Evolutionary conservation across 2,113 vertebrate genomes (phyloP), one percentile per base, ranked within the genome.

Genomic region (Erythrolamprus reginae): DNA sequence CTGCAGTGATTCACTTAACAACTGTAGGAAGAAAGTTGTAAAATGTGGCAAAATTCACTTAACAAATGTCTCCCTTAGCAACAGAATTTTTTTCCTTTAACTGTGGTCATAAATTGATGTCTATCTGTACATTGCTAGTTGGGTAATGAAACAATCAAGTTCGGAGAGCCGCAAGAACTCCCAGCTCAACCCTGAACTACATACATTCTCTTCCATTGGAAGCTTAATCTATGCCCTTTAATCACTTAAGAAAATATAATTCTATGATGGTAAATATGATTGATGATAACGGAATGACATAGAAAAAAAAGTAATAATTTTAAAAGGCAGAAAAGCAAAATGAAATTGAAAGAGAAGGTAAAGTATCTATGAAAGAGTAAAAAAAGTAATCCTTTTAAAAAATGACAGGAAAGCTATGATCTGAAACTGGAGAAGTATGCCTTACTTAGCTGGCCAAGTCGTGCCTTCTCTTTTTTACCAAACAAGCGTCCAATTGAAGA

Each of bases 401-500:
- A 93, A 87, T 83, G 85, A 61, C 15, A 83, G 48, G 88, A 89
- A 92, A 86, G 50, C 88, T 93, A 88, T 58, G 70, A 96, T 90
- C 92, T 94, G 95, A 94, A 55, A 91, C 97, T 92, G 96, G 95
- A 96, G 84, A 95, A 98, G 97, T 96, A 96, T 38, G 98, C 97
- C 97, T 99, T 98, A 97, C 98, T 98, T 95, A 99, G 96, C 55
- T 99, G 98, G 65, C 96, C 98, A 91, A 99, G 95, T 53, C 99
- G 97, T 90, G 98, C 99, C 93, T 99, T 99, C 96, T 99, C 99
- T 95, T 99, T 99, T 98, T 99, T 99, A 95, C 99, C 99, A 1
- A 99, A 99, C 94, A 99, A 97, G 28, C 99, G 98, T 21, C 99
- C 99, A 93, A 99, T 99, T 91, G 99, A 99, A 92, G 99, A 99